Conservation (phyloP, 2,113 vertebrate genomes). For the Pagrus major region DNA sequence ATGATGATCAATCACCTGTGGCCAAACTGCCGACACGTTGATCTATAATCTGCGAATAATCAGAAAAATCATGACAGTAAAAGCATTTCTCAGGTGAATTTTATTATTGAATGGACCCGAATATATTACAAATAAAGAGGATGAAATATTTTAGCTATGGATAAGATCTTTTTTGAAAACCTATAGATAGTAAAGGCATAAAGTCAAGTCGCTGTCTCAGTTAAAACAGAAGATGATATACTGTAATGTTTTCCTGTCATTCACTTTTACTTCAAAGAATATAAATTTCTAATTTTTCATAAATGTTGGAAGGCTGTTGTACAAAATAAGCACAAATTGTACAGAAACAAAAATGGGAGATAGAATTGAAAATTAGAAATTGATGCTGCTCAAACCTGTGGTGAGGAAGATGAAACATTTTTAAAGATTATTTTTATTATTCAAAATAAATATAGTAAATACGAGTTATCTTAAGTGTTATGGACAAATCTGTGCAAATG, state of each 20-base stretch:
- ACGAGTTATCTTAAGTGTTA: too few species aligned
- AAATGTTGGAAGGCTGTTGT: too few species aligned
- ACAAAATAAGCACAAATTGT: background rate
- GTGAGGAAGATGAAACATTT: background rate
- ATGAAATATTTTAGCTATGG: background rate
- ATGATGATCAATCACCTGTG: background rate
- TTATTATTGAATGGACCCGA: too few species aligned
- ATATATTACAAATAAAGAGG: too few species aligned
- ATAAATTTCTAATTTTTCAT: too few species aligned
- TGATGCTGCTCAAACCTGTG: background rate
- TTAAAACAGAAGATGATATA: background rate
- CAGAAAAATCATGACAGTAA: too few species aligned
- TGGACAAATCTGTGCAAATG: too few species aligned
- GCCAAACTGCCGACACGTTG: background rate
- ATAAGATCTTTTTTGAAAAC: background rate
- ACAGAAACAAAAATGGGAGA: background rate
- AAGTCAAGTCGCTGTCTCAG: too few species aligned
- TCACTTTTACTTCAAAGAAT: too few species aligned
- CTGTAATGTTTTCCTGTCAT: background rate
- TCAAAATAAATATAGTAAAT: too few species aligned
- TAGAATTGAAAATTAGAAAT: background rate
- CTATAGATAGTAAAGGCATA: background rate
- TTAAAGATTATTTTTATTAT: too few species aligned
- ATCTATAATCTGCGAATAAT: background rate
- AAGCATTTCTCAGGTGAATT: too few species aligned